A percentile compares a stretch with the other conserved stretches of the same genome.
Conservation (phyloP, 2,888 invertebrate genomes). For the Andrena bucephala region DNA sequence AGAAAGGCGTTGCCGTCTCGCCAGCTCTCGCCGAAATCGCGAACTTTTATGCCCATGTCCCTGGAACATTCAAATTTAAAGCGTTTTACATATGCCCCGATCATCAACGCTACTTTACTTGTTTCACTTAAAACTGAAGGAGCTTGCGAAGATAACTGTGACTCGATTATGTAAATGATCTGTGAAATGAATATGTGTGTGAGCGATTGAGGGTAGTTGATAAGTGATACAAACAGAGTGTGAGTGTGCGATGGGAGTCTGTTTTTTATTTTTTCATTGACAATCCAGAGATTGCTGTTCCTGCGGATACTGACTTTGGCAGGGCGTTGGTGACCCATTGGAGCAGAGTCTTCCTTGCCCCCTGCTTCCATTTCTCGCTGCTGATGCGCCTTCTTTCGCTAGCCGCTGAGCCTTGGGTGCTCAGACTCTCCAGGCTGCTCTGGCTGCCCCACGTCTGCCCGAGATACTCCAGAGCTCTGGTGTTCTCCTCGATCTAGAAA, state of each 20-base stretch:
- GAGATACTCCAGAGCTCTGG: conserved; percentile 94
- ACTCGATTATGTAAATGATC: too few species aligned
- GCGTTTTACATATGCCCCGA: background rate
- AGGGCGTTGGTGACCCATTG: conserved; percentile 98
- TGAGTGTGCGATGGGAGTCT: too few species aligned
- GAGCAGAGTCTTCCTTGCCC: conserved; percentile 95
- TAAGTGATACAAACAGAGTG: too few species aligned
- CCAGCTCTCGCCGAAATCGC: conserved; percentile 98
- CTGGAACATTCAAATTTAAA: conserved; percentile 84
- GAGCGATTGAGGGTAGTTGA: too few species aligned
- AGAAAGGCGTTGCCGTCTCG: conserved; percentile 98
- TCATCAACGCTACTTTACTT: too few species aligned
- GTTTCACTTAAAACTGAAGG: too few species aligned
- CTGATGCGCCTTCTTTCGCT: conserved; percentile 85
- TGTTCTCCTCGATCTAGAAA: conserved; percentile 96
- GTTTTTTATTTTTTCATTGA: too few species aligned
- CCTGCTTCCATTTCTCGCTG: conserved; percentile 93
- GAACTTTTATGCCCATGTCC: conserved; percentile 92
- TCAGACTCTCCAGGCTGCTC: conserved; percentile 93
- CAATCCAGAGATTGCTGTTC: background rate
- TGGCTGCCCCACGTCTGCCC: conserved; percentile 93
- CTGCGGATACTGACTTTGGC: conserved; percentile 88
- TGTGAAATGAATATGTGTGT: too few species aligned
- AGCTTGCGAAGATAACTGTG: too few species aligned
- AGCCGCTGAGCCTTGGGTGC: conserved; percentile 89